Evolutionary conservation across 2,888 invertebrate species (phyloP).

Genomic region (Anthoptus insignis): DNA sequence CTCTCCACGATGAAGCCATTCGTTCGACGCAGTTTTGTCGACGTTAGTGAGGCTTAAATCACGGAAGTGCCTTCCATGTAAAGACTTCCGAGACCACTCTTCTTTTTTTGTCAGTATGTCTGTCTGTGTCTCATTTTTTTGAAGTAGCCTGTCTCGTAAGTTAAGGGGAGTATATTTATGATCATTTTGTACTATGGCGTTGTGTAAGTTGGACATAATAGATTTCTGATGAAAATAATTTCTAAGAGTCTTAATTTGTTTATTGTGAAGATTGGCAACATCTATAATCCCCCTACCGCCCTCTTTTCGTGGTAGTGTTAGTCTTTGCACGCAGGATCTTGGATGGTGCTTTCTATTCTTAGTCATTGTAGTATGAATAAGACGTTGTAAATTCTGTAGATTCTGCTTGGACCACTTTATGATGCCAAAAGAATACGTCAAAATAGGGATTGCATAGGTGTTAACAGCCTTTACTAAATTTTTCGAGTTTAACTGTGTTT

Average conservation of each 20-base stretch:
- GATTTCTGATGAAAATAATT: neutral
- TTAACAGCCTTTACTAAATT: too few relatives aligned
- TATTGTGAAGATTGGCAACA: too few relatives aligned
- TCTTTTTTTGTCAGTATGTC: neutral
- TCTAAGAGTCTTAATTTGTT: too few relatives aligned
- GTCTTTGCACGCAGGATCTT: neutral
- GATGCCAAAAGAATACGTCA: too few relatives aligned
- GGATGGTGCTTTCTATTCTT: too few relatives aligned
- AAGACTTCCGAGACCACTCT: neutral
- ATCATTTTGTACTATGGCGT: neutral
- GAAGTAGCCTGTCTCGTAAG: neutral
- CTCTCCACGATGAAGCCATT: neutral
- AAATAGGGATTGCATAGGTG: too few relatives aligned
- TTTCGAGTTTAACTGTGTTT: too few relatives aligned
- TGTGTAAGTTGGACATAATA: neutral
- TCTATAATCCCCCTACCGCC: too few relatives aligned
- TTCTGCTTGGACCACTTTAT: too few relatives aligned
- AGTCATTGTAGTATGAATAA: too few relatives aligned
- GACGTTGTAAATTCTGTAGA: too few relatives aligned
- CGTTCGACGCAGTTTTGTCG: neutral
- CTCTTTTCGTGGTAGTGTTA: too few relatives aligned
- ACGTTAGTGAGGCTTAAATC: neutral
- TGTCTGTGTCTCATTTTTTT: neutral
- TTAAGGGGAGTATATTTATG: neutral
- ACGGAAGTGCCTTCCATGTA: neutral